phyloP scores from a whole-genome alignment of 2,113 vertebrate species.

The Irena cyanogastra region DNA sequence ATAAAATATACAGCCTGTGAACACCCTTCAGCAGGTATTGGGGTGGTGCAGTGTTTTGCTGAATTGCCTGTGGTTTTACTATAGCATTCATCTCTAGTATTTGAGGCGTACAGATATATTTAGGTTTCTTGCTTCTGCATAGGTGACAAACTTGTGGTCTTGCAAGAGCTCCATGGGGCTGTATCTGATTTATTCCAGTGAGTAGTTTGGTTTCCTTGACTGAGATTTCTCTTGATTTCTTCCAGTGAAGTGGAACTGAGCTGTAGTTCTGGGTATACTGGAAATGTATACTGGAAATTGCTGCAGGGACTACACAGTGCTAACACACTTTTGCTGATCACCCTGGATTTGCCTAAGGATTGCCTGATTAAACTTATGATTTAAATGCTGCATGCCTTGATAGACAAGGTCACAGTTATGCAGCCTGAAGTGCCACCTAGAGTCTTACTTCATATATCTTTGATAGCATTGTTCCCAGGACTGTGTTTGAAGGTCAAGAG shows the following conservation, averaged over 20 bases:
- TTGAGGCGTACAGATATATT: not conserved
- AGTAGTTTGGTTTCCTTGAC: not conserved
- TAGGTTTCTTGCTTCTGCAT: not conserved
- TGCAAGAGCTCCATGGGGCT: not conserved
- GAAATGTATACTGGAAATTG: not conserved
- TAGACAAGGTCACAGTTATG: slow-evolving; percentile 32
- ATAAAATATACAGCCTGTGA: not conserved
- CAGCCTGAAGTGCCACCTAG: slow-evolving; percentile 63
- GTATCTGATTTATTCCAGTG: not conserved
- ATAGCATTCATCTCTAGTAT: not conserved
- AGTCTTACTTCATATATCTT: slow-evolving; percentile 33
- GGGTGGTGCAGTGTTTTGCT: not conserved
- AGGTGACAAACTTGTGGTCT: not conserved
- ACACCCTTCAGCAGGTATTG: not conserved
- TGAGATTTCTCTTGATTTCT: not conserved
- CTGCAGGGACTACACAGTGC: not conserved
- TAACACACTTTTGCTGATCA: not conserved
- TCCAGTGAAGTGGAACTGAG: not conserved
- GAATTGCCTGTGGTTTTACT: not conserved
- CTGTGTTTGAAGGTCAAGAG: not conserved
- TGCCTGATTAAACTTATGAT: slow-evolving; percentile 1
- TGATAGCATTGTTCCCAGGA: not conserved
- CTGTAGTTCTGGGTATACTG: not conserved
- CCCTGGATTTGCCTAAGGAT: not conserved
- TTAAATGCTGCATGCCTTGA: not conserved